Evolutionary conservation across 2,888 invertebrate species (phyloP).

Genomic region (Idaea straminata): DNA sequence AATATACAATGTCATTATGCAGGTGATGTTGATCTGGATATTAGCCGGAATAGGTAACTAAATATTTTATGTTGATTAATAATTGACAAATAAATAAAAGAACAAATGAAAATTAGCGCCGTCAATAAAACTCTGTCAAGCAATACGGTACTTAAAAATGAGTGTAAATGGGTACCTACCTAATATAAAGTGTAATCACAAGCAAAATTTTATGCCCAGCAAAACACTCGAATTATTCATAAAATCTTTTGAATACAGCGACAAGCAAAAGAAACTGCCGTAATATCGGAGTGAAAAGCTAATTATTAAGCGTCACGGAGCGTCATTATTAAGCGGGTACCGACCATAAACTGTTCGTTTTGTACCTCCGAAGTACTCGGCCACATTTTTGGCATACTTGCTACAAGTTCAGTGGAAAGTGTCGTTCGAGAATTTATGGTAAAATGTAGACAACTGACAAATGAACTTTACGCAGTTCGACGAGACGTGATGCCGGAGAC

Average conservation of each 20-base stretch:
- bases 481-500: constrained; percentile 53
- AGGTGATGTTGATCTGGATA: constrained; percentile 39
- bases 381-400: constrained; percentile 43
- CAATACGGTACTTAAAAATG: background rate
- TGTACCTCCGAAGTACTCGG: constrained; percentile 34
- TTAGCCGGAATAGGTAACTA: background rate
- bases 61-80: background rate
- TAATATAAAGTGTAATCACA: background rate
- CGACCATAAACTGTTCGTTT: constrained; percentile 32
- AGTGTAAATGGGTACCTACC: background rate
- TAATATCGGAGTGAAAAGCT: constrained; percentile 35
- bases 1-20: constrained; percentile 37
- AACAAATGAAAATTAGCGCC: background rate
- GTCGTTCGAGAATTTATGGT: constrained; percentile 52
- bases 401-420: constrained; percentile 41
- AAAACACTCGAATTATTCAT: constrained; percentile 17
- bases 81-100: background rate
- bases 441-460: constrained; percentile 57
- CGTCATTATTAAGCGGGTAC: constrained; percentile 34
- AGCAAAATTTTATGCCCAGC: background rate
- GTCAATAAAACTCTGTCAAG: background rate
- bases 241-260: constrained; percentile 26
- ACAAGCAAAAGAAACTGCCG: constrained; percentile 27
- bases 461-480: constrained; percentile 63
- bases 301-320: constrained; percentile 35